These are phyloP conservation scores for Polyommatus icarus DNA, from an alignment of 2,888 invertebrate genomes.

Conservation along the genomic window DNA sequence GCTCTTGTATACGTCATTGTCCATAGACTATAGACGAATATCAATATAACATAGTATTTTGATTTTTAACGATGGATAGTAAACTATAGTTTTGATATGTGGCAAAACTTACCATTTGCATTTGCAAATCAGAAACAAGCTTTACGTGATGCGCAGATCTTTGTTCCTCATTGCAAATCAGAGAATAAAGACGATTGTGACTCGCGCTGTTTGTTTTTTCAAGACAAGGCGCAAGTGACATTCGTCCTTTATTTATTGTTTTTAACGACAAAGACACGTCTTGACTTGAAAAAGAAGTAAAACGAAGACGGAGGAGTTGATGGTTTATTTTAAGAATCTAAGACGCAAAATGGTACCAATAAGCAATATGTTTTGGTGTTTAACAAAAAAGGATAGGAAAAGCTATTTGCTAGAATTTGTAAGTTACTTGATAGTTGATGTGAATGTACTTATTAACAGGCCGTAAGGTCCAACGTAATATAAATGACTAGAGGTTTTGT, in stretches of 20 bases:
- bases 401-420: not conserved
- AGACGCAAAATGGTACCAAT: not conserved
- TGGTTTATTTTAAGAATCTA: not conserved
- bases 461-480: too few species aligned
- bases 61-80: too few species aligned
- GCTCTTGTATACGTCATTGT: too few species aligned
- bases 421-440: not conserved
- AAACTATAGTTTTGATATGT: not conserved
- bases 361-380: not conserved
- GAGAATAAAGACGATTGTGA: slow-evolving; percentile 20
- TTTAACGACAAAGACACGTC: not conserved
- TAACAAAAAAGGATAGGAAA: not conserved
- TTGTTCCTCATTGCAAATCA: not conserved
- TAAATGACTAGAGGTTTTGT: too few species aligned
- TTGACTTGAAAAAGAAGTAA: not conserved
- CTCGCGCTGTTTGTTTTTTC: not conserved
- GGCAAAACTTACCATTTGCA: not conserved
- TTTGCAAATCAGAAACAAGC: not conserved
- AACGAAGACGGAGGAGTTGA: not conserved
- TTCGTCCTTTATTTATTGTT: slow-evolving; percentile 1
- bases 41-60: not conserved
- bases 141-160: not conserved
- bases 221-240: not conserved
- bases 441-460: not conserved
- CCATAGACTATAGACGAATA: too few species aligned